Evolutionary conservation across 1,140 invertebrate species (phyloP).

Genomic region (Scaptodrosophila lebanonensis): DNA sequence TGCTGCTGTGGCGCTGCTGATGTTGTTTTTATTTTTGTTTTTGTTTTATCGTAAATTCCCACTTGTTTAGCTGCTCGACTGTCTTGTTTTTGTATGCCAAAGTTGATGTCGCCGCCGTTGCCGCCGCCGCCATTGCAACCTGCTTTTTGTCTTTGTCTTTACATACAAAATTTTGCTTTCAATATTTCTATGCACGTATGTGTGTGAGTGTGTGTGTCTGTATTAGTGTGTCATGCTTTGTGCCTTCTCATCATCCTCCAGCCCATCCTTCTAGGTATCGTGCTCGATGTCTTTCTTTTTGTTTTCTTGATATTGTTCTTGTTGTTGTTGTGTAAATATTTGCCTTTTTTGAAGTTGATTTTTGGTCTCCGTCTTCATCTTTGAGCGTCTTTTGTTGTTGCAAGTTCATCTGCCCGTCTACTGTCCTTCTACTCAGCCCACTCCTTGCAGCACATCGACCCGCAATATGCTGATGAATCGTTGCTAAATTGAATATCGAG

Average conservation of each 20-base stretch:
- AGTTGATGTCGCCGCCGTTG: constrained; percentile 26
- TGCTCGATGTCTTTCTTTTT: constrained; percentile 8
- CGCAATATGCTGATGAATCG: constrained; percentile 60
- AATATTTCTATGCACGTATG: constrained; percentile 7
- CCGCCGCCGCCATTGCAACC: too few relatives aligned
- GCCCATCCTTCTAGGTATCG: constrained; percentile 15
- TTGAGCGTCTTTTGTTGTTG: constrained; percentile 67
- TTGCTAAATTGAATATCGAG: constrained; percentile 68
- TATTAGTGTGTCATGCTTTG: constrained; percentile 11
- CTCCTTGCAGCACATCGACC: neutral
- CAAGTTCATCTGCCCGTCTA: constrained; percentile 20
- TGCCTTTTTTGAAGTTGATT: constrained; percentile 73
- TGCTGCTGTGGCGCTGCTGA: constrained; percentile 14
- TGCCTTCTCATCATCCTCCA: constrained; percentile 21
- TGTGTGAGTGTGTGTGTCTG: constrained; percentile 3
- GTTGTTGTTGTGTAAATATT: constrained; percentile 65
- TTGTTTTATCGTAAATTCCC: constrained; percentile 72
- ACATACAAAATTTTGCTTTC: constrained; percentile 35
- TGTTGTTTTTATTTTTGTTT: constrained; percentile 41
- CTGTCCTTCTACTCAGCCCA: neutral
- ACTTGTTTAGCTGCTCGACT: constrained; percentile 62
- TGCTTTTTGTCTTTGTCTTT: constrained; percentile 48
- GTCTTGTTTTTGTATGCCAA: constrained; percentile 43
- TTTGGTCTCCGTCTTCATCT: constrained; percentile 59
- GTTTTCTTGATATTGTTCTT: constrained; percentile 16